Base-by-base conservation (phyloP, 2,113 vertebrate species). In the Zeus faber region DNA sequence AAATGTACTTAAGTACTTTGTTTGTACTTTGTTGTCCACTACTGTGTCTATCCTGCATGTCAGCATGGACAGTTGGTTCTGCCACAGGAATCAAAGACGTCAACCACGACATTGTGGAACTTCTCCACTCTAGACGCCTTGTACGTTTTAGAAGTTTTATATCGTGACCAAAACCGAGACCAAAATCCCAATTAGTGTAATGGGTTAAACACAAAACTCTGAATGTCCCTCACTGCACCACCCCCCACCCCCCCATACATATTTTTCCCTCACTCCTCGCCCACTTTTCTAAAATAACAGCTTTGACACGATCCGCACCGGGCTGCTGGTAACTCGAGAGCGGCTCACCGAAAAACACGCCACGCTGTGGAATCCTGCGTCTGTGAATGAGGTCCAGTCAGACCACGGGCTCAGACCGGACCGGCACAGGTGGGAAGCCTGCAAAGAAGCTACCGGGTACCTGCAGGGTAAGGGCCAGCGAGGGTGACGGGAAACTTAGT, bases 251-350 rank as follows among this genome's bases (percentile, higher is more conserved):
- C 55, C 63, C 63, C 72, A 23, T 66, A 60, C 73, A 63, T 67
- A 70, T 72, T 77, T 47, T 47, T 80, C 72, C 62, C 37, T 46
- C 49, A 68, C 64, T 67, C 54, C 69, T 59, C 67, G 46, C 72
- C 58, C 62, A 40, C 37, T 23, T 56, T 61, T 68, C 68, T 83
- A 85, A 86, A 83, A 84, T 67, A 86, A 86, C 83, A 88, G 62
- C 62, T 78, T 71, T 71, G 74, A 81, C 81, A 81, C 70, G 80
- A 77, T 73, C 64, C 14, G 62, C 20, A 27, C 54, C 33, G 48
- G 49, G 64, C 43, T 70, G 58, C 46, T 16, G 29, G 83, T 81
- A 85, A 88, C 80, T 64, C 11, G 70, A 85, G 80, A 84, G 63
- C 41, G 20, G 68, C 68, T 10, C 33, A 55, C 58, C 52, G 33